Evolutionary conservation across 2,888 invertebrate genomes (phyloP), one percentile per base, ranked within the genome.

Genomic region (Caprella mutica): DNA sequence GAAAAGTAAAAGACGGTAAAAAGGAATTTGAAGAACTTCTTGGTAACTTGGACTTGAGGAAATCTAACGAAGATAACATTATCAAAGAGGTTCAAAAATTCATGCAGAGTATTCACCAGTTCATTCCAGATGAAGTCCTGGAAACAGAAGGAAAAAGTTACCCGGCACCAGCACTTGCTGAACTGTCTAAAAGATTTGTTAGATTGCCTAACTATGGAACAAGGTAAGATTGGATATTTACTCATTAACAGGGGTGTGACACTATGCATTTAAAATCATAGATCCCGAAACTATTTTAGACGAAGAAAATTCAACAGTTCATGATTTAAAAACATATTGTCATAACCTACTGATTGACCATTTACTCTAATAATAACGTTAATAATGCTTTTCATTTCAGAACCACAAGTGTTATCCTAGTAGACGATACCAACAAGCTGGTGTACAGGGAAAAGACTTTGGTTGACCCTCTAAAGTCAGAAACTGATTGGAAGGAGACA

Each of bases 41-140:
- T 19, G 38, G 55, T n/a, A 23, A 35, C 3, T 56, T 40, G 30
- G 63, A 59, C 17, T 52, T 42, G 8, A 26, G 8, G 24, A 42
- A 30, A 9, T 54, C 44, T n/a, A 23, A 42, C 1, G 56, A 59
- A 24, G 38, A 51, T n/a, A 17, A 44, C 8, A 52, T 63, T 0
- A 33, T 59, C 9, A 19, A 51, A 5, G 56, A 53, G 14, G 38
- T 63, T 3, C 44, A 54, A 26, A 27, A 27, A 5, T 46, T 63
- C 56, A 63, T 63, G 63, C 19, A 42, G 29, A 40, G 55, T 26
- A 21, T 38, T 21, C 35, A 53, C 14, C 17, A 27, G 17, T 38
- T 55, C 19, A 35, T 54, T 30, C 63, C 63, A 17, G 63, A 63
- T 14, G 33, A 59, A 21, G 53, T 56, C 33, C n/a, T 63, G 17